Evolutionary conservation across 1,140 invertebrate genomes (phyloP).

Genomic region (Mycetomoellerius zeteki): DNA sequence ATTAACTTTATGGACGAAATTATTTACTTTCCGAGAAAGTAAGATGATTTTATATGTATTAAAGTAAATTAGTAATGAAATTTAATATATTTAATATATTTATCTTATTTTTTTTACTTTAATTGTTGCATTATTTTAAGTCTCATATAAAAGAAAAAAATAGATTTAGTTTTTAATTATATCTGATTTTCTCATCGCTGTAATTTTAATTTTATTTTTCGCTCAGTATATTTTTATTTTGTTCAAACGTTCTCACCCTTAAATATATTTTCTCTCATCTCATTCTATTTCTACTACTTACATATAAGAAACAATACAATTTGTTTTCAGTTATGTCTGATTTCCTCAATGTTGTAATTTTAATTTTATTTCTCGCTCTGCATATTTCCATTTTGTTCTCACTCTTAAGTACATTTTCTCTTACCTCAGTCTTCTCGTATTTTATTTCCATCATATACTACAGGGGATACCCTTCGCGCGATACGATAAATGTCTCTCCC

Average conservation of each 20-base stretch:
- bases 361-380: neutral
- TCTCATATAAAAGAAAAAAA: neutral
- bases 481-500: constrained; percentile 3
- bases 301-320: neutral
- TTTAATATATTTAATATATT: neutral
- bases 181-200: neutral
- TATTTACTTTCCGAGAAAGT: constrained; percentile 14
- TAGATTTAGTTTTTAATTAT: neutral
- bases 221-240: neutral
- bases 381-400: neutral
- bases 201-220: constrained; percentile 8
- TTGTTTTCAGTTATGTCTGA: neutral
- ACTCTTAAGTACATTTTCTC: constrained; percentile 1
- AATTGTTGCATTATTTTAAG: neutral
- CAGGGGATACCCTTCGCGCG: neutral
- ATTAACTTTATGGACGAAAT: neutral
- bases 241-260: neutral
- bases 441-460: neutral
- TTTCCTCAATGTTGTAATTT: neutral
- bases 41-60: neutral
- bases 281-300: constrained; percentile 3
- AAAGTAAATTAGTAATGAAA: neutral
- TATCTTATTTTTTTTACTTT: neutral
- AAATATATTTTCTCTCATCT: neutral
- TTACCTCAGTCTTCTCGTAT: neutral